phyloP scores from a whole-genome alignment of 2,797 vertebrate species.

The Paramormyrops hopkinsi region DNA sequence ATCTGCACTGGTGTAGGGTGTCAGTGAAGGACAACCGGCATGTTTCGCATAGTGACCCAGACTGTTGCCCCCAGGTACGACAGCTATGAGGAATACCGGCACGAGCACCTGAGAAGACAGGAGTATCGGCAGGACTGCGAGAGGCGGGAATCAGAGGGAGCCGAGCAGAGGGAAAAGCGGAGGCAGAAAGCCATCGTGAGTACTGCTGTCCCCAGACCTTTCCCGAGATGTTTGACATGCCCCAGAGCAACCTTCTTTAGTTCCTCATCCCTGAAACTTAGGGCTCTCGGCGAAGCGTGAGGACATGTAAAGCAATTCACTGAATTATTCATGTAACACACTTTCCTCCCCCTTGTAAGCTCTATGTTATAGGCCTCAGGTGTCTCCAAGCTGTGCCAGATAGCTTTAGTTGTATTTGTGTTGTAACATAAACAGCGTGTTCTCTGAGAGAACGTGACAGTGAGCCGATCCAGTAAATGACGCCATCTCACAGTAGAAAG shows the following conservation, averaged over 20 bases:
- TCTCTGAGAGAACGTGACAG: background rate
- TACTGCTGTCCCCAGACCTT: background rate
- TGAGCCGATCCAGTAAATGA: background rate
- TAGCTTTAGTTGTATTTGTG: background rate
- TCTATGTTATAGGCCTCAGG: background rate
- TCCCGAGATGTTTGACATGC: background rate
- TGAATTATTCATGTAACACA: slow-evolving; percentile 17
- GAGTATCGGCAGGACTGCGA: slow-evolving; percentile 84
- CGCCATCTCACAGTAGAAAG: background rate
- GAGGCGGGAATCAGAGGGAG: slow-evolving; percentile 90
- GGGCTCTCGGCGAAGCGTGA: background rate
- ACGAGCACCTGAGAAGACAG: slow-evolving; percentile 90
- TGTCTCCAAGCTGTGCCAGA: background rate
- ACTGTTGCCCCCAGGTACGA: slow-evolving; percentile 70
- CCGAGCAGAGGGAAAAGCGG: slow-evolving; percentile 81
- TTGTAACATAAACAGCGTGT: background rate
- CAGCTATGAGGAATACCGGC: slow-evolving; percentile 96
- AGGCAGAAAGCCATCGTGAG: slow-evolving; percentile 67
- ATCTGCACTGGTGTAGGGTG: background rate
- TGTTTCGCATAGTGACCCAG: background rate
- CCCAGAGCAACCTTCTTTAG: background rate
- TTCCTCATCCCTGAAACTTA: background rate
- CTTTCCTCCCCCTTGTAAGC: background rate
- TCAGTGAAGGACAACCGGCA: background rate
- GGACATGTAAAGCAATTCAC: background rate